Base-by-base conservation (phyloP, 1,140 invertebrate genomes). In the Psilanteris sp. region DNA sequence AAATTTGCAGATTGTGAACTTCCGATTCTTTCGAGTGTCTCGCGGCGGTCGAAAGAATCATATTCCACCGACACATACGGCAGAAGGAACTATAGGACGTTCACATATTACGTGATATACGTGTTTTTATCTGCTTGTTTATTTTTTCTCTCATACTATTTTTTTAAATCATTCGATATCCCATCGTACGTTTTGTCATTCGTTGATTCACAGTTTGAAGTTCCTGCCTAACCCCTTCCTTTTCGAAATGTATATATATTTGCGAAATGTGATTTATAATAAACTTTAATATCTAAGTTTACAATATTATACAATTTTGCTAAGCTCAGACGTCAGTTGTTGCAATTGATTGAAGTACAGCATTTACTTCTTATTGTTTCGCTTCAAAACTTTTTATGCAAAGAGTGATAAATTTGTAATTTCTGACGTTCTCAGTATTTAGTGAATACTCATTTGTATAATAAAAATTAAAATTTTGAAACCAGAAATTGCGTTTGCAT, bases 231-330 rank as follows among this genome's bases (percentile, higher is more conserved):
- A 8, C 41, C 5, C 24, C 8, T 18, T 7, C 13, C 13, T 16
- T 54, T 27, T 70, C 26, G 9, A 57, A 64, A 64, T 73, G 59
- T 64, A 64, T 64, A 72, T 73, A 62, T 11, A 16, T 57, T 43
- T 64, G 52, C 57, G 43, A 73, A 29, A 73, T 73, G 68, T 64
- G 68, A 73, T 73, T 72, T 73, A 64, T 36, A 50, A 57, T 57
- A 57, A 57, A 48, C 41, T 72, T 57, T 73, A 41, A 57, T 34
- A 20, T 10, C 41, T 72, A 22, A 72, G 48, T 73, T 57, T 68
- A 59, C 43, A 48, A 43, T 10, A 57, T 61, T 71, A 57, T 73
- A 64, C 52, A 73, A 48, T 48, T 50, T 57, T 52, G 31, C 52
- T 59, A 66, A 64, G 27, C 68, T 64, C 13, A 26, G 43, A 57